Evolutionary conservation across 1,140 invertebrate species (phyloP).

Genomic region (Plectus sambesii): DNA sequence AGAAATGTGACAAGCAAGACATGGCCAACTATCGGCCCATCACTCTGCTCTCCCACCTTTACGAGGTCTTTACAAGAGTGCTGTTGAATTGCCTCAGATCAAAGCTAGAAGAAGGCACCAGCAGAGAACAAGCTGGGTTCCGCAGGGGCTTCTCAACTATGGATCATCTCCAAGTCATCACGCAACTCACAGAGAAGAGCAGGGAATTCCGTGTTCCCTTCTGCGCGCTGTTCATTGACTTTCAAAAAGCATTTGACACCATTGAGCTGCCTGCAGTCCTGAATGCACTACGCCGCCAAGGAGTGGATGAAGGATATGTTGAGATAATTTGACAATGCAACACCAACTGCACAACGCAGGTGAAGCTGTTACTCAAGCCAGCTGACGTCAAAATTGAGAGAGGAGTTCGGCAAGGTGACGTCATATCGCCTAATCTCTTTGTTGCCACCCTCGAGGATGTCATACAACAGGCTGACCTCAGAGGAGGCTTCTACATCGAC

Average conservation of each 20-base stretch:
- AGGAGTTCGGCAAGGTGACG: conserved; percentile 52
- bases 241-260: conserved; percentile 37
- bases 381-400: conserved; percentile 5
- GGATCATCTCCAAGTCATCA: conserved; percentile 20
- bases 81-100: conserved; percentile 8
- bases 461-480: conserved; percentile 24
- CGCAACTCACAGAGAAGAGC: conserved; percentile 28
- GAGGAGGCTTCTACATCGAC: conserved; percentile 2
- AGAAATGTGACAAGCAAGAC: conserved; percentile 14
- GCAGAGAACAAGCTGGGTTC: conserved; percentile 23
- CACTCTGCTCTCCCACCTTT: conserved; percentile 17
- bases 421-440: conserved; percentile 49
- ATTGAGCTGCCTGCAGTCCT: conserved; percentile 18
- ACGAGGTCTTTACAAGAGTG: conserved; percentile 15
- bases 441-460: conserved; percentile 48
- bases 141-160: conserved; percentile 17
- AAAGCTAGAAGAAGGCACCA: conserved; percentile 7
- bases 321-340: conserved; percentile 14
- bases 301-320: conserved; percentile 8
- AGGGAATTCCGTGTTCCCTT: conserved; percentile 28
- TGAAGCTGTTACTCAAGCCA: neutral
- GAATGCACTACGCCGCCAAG: conserved; percentile 8
- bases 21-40: conserved; percentile 21
- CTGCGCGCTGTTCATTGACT: conserved; percentile 33
- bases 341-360: neutral